A percentile compares a stretch with the other conserved stretches of the same genome.
Conservation (phyloP, 2,888 invertebrate genomes). For the Nebria brevicollis region DNA sequence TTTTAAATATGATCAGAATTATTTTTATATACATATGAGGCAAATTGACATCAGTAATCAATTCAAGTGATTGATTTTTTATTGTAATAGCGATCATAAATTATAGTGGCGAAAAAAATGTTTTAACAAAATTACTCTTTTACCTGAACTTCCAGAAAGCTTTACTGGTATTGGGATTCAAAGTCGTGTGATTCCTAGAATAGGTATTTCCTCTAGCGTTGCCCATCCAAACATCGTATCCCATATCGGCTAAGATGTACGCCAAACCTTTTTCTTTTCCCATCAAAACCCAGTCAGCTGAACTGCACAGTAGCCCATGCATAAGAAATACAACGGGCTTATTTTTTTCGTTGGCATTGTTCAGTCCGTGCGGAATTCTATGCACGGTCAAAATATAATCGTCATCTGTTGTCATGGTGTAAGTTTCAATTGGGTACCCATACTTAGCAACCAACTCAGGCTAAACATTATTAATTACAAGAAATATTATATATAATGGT, state of each 20-base stretch:
- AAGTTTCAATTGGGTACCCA: slow-evolving; percentile 41
- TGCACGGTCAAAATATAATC: slow-evolving; percentile 51
- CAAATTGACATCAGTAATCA: neutral
- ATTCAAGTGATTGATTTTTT: neutral
- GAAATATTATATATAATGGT: neutral
- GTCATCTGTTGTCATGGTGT: slow-evolving; percentile 58
- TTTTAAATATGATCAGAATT: no score
- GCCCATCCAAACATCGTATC: slow-evolving; percentile 70
- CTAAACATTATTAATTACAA: slow-evolving; percentile 7
- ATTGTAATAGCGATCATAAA: neutral
- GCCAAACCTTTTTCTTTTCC: slow-evolving; percentile 69
- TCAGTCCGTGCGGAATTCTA: slow-evolving; percentile 52
- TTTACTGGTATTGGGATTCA: slow-evolving; percentile 54
- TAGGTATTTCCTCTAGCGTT: slow-evolving; percentile 71
- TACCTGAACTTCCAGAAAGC: slow-evolving; percentile 62
- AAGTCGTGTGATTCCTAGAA: slow-evolving; percentile 63
- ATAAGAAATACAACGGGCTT: slow-evolving; percentile 72
- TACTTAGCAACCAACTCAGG: slow-evolving; percentile 21
- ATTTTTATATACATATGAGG: neutral
- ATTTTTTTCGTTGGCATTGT: slow-evolving; percentile 51
- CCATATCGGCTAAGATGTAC: slow-evolving; percentile 61
- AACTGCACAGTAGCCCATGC: slow-evolving; percentile 79
- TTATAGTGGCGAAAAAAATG: neutral
- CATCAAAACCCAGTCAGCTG: slow-evolving; percentile 77
- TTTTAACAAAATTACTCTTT: slow-evolving; percentile 19